Evolutionary conservation across 2,797 vertebrate genomes (phyloP).

Genomic region (Erithacus rubecula): DNA sequence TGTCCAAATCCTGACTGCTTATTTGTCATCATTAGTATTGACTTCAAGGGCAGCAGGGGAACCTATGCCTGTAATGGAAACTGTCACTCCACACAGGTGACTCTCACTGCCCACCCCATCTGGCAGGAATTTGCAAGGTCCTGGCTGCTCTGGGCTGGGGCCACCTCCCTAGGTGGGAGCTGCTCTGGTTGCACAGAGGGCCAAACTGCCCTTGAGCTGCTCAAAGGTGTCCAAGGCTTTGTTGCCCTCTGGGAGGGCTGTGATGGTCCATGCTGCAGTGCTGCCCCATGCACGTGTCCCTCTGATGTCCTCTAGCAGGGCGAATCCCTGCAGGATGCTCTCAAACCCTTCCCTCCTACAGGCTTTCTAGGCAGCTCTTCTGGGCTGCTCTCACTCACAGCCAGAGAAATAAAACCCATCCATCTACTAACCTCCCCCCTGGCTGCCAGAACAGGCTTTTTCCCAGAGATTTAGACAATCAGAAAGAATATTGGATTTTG

Average conservation of each 20-base stretch:
- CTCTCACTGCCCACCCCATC: accelerated
- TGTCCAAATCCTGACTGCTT: not conserved
- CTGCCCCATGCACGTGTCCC: accelerated
- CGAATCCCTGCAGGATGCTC: accelerated
- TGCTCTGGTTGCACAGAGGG: not conserved
- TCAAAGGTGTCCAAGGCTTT: accelerated
- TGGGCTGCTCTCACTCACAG: not conserved
- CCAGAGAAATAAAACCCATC: not conserved
- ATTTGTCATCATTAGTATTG: not conserved
- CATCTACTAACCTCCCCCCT: not conserved
- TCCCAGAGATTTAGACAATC: not conserved
- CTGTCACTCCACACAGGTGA: not conserved
- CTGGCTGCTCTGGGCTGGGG: not conserved
- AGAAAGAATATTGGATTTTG: not conserved
- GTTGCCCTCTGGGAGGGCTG: not conserved
- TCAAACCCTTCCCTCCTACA: accelerated
- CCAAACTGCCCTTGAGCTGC: not conserved
- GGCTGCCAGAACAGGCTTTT: not conserved
- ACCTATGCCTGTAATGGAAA: not conserved
- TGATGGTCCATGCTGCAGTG: accelerated
- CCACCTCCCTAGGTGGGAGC: not conserved
- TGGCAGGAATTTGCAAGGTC: not conserved
- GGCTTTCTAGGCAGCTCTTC: not conserved
- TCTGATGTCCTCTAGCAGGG: accelerated
- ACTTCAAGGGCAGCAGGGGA: not conserved